Evolutionary conservation across 2,888 invertebrate species (phyloP).

Genomic region (Acrobasis consociella): DNA sequence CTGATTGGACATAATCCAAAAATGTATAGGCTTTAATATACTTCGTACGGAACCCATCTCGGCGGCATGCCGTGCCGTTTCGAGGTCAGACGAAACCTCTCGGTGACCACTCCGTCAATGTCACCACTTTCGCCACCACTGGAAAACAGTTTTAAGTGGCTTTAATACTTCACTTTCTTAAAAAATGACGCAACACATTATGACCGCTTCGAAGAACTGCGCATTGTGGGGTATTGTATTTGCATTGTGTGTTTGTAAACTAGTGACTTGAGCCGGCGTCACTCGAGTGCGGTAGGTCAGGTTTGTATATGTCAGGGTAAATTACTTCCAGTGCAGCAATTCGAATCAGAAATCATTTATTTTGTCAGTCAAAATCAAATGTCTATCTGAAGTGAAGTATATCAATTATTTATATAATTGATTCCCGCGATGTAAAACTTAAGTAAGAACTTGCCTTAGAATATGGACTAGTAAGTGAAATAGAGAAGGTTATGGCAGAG

Average conservation of each 20-base stretch:
- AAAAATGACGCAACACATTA: conserved; percentile 15
- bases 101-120: conserved; percentile 14
- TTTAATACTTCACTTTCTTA: conserved; percentile 18
- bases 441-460: no score
- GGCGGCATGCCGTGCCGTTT: neutral
- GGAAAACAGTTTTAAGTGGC: conserved; percentile 8
- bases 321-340: neutral
- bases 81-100: conserved; percentile 8
- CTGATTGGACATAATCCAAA: no score
- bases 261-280: conserved; percentile 5
- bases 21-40: no score
- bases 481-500: no score
- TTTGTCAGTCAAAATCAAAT: no score
- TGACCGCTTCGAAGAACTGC: conserved; percentile 11
- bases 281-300: conserved; percentile 3
- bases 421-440: no score
- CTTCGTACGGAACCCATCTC: conserved; percentile 10
- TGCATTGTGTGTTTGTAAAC: conserved; percentile 16
- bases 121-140: conserved; percentile 14
- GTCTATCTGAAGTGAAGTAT: no score
- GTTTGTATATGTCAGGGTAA: neutral
- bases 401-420: no score
- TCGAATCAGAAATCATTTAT: no score
- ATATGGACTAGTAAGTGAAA: no score
- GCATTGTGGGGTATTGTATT: neutral